Conservation (phyloP, 2,888 invertebrate species). For the Ophioninae sp. region DNA sequence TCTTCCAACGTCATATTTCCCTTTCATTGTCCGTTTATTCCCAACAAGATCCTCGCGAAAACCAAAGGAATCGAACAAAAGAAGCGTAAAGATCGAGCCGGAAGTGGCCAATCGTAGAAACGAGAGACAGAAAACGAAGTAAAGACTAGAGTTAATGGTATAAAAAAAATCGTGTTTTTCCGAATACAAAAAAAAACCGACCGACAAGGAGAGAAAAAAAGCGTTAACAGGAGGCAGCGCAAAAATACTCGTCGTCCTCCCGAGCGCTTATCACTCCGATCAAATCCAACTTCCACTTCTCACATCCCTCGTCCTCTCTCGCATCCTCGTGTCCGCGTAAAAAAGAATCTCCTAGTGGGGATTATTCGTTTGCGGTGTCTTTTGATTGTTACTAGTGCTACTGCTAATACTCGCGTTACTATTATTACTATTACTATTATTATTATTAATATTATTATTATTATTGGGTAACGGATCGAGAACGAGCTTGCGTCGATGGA, state of each 20-base stretch:
- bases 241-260: too few relatives aligned
- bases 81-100: not conserved
- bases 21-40: slow-evolving; percentile 64
- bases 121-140: too few relatives aligned
- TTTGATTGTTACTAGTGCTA: slow-evolving; percentile 67
- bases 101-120: too few relatives aligned
- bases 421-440: not conserved
- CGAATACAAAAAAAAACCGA: too few relatives aligned
- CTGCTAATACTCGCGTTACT: not conserved
- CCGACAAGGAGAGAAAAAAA: too few relatives aligned
- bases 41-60: slow-evolving; percentile 77
- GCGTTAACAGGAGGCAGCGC: too few relatives aligned
- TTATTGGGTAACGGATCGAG: slow-evolving; percentile 70
- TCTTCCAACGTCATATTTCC: too few relatives aligned
- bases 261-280: too few relatives aligned
- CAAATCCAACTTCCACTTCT: not conserved
- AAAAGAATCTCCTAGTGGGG: slow-evolving; percentile 62
- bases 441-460: not conserved
- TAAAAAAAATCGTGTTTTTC: too few relatives aligned
- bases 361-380: slow-evolving; percentile 70
- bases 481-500: slow-evolving; percentile 75
- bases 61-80: slow-evolving; percentile 27
- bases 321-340: not conserved
- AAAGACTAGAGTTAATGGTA: too few relatives aligned
- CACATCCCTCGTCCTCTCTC: slow-evolving; percentile 2